phyloP scores from a whole-genome alignment of 2,113 vertebrate genomes.

The Cyphomyrus discorhynchus region DNA sequence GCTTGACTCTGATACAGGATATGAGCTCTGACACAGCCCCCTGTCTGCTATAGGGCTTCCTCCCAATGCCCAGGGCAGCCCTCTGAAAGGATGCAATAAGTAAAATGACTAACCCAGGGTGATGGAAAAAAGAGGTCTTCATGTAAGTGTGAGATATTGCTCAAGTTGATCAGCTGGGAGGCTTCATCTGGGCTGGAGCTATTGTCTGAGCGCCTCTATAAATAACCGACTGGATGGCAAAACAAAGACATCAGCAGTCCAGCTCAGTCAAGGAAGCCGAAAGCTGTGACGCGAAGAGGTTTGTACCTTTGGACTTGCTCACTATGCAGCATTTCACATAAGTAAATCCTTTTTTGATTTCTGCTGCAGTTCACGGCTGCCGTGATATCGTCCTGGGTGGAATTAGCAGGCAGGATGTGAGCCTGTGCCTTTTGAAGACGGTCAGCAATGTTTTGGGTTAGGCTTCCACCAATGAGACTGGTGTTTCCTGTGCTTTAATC shows the following conservation, averaged over 20 bases:
- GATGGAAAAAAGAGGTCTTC: not conserved
- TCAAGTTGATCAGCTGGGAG: not conserved
- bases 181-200: not conserved
- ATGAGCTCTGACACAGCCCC: not conserved
- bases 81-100: not conserved
- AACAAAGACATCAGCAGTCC: not conserved
- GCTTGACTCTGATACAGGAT: not conserved
- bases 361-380: not conserved
- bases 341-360: not conserved
- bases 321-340: not conserved
- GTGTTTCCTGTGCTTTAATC: not conserved
- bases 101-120: not conserved
- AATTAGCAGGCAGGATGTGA: not conserved
- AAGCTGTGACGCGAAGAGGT: not conserved
- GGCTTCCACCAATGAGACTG: not conserved
- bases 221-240: not conserved
- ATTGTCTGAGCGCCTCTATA: not conserved
- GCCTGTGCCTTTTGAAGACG: not conserved
- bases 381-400: not conserved
- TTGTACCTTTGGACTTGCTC: not conserved
- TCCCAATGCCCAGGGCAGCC: not conserved
- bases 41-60: conserved; percentile 9
- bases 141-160: not conserved
- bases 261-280: not conserved
- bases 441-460: not conserved